A percentile compares a stretch with the other conserved stretches of the same genome.
phyloP scores from a whole-genome alignment of 1,140 invertebrate genomes.

The Eriocheir sinensis region DNA sequence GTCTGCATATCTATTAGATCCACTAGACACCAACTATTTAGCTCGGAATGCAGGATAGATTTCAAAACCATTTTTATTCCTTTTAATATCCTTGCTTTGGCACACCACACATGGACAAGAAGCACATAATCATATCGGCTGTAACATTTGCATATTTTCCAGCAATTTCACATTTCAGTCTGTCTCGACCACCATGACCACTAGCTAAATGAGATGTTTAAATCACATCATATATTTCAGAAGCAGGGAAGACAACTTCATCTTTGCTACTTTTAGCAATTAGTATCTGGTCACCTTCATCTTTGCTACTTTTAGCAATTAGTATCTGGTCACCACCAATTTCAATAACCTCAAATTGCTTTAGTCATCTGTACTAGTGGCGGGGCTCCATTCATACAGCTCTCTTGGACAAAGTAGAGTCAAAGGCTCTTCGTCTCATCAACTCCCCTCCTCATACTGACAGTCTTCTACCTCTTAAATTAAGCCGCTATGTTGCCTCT shows the following conservation, averaged over 20 bases:
- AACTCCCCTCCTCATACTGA: no score
- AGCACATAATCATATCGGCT: constrained; percentile 26
- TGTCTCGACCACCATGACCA: constrained; percentile 13
- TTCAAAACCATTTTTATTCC: background rate
- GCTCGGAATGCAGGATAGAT: constrained; percentile 41
- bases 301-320: constrained; percentile 30
- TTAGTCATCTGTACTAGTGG: no score
- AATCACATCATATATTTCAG: constrained; percentile 33
- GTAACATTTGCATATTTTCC: constrained; percentile 34
- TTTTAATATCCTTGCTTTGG: background rate
- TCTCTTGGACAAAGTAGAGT: no score
- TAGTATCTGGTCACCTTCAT: background rate
- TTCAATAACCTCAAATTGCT: constrained; percentile 36
- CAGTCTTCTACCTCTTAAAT: no score
- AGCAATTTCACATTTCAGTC: constrained; percentile 40
- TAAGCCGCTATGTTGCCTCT: no score
- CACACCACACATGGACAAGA: constrained; percentile 36
- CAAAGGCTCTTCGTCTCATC: no score
- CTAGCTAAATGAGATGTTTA: constrained; percentile 33
- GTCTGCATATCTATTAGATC: background rate
- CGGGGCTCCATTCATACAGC: no score
- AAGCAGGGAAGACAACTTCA: constrained; percentile 26
- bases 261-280: constrained; percentile 31
- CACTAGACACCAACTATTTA: constrained; percentile 26
- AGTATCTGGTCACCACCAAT: constrained; percentile 18